Conservation (phyloP, 2,888 invertebrate genomes). For the Callimorpha dominula region DNA sequence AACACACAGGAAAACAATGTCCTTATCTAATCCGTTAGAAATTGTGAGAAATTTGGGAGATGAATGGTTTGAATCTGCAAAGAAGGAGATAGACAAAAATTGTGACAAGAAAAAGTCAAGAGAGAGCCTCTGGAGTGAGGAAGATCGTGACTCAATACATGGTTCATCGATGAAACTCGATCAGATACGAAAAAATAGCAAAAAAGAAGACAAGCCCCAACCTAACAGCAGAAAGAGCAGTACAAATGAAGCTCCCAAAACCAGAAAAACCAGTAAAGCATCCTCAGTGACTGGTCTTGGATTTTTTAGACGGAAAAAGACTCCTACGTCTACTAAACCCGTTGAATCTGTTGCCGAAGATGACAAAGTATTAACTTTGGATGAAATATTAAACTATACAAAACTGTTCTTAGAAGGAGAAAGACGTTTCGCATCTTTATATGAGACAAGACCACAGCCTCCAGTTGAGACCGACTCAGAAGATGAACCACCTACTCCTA, state of each 20-base stretch:
- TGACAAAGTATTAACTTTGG: conserved; percentile 64
- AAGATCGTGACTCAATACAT: conserved; percentile 79
- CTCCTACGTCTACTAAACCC: conserved; percentile 73
- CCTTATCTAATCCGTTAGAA: conserved; percentile 82
- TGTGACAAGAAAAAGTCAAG: conserved; percentile 80
- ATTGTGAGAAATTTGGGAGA: conserved; percentile 81
- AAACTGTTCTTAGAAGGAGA: conserved; percentile 79
- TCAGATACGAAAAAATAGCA: conserved; percentile 75
- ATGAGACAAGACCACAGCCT: conserved; percentile 57
- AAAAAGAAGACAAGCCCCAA: conserved; percentile 75
- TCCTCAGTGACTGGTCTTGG: conserved; percentile 80
- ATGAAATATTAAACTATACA: conserved; percentile 76
- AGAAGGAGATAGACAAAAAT: conserved; percentile 75
- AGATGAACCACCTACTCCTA: conserved; percentile 73
- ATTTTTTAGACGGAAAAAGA: conserved; percentile 79
- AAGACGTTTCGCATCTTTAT: conserved; percentile 68
- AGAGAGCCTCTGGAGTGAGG: conserved; percentile 83
- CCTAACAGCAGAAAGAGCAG: conserved; percentile 71
- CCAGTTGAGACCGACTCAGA: conserved; percentile 77
- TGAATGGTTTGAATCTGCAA: conserved; percentile 79
- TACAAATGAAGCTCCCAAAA: conserved; percentile 72
- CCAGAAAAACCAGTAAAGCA: conserved; percentile 78
- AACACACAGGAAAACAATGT: conserved; percentile 83
- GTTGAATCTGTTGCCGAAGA: conserved; percentile 79
- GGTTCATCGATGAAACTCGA: conserved; percentile 75